phyloP scores from a whole-genome alignment of 35 echinoderm and acorn worm genomes.

The Apostichopus californicus region DNA sequence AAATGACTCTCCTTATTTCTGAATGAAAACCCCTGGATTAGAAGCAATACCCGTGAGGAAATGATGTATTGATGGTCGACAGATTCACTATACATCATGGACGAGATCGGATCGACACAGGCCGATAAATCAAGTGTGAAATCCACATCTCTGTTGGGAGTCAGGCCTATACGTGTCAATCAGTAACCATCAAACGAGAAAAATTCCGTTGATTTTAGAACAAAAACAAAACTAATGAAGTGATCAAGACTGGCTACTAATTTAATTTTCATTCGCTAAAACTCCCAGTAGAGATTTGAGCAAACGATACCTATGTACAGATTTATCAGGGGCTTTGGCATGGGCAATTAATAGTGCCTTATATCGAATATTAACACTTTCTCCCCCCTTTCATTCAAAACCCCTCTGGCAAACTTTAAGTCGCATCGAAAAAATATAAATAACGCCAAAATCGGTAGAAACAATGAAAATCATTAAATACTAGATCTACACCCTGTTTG shows the following conservation, averaged over 20 bases:
- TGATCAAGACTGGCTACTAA: slow-evolving; percentile 34
- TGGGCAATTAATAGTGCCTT: slow-evolving; percentile 43
- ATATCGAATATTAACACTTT: slow-evolving; percentile 49
- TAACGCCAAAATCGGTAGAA: slow-evolving; percentile 7
- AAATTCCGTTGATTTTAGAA: slow-evolving; percentile 45
- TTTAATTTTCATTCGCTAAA: slow-evolving; percentile 46
- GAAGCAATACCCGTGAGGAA: slow-evolving; percentile 9
- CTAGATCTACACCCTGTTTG: slow-evolving; percentile 28
- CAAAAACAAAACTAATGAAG: slow-evolving; percentile 51
- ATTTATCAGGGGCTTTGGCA: slow-evolving; percentile 18
- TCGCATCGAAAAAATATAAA: slow-evolving; percentile 41
- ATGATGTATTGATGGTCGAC: not conserved
- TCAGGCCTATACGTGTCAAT: slow-evolving; percentile 16
- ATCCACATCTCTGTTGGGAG: slow-evolving; percentile 8
- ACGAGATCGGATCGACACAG: too few relatives aligned
- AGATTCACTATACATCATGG: not conserved
- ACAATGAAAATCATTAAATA: slow-evolving; percentile 38
- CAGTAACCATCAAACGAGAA: slow-evolving; percentile 28
- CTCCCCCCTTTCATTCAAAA: slow-evolving; percentile 17
- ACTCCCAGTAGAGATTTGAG: slow-evolving; percentile 19
- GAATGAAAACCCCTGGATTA: not conserved
- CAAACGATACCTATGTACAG: slow-evolving; percentile 20
- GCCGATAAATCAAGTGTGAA: slow-evolving; percentile 20
- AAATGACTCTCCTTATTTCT: not conserved
- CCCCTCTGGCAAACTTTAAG: slow-evolving; percentile 35